Percentiles rank a stretch among this genome's conserved stretches.
These are phyloP conservation scores for Leptodactylus fallax DNA, from an alignment of 2,797 vertebrate genomes.

Conservation along the genomic window DNA sequence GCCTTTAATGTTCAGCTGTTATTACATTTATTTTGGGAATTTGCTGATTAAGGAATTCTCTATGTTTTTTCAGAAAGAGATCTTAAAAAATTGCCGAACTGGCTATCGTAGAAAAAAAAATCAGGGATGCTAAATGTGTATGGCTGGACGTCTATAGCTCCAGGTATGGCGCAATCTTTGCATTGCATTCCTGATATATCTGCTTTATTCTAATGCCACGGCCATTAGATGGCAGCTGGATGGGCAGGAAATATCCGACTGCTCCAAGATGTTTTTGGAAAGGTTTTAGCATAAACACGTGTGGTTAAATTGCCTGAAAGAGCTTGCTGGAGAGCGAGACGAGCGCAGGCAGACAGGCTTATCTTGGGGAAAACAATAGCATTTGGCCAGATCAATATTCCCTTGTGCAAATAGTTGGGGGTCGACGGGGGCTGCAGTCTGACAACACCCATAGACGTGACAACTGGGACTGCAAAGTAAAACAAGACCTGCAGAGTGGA, in stretches of 20 bases:
- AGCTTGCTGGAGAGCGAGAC: not conserved
- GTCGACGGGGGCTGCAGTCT: not conserved
- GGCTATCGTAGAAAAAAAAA: no score
- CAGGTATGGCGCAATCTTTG: not conserved
- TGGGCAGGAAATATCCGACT: not conserved
- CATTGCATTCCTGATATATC: not conserved
- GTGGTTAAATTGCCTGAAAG: not conserved
- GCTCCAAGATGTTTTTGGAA: not conserved
- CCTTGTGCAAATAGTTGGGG: not conserved
- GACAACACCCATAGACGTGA: not conserved
- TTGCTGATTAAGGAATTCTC: no score
- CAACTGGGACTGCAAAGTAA: not conserved
- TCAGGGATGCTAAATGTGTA: no score
- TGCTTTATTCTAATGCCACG: not conserved
- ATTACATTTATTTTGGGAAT: no score
- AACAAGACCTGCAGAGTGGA: not conserved
- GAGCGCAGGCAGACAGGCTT: not conserved
- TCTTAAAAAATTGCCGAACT: no score
- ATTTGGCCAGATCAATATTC: not conserved
- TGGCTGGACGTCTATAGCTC: no score
- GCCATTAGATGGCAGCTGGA: not conserved
- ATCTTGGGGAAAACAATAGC: not conserved
- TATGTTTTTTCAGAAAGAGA: no score
- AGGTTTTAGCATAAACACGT: not conserved
- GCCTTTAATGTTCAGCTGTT: no score